phyloP scores from a whole-genome alignment of 2,797 vertebrate genomes.

The Eulemur albifrons region DNA sequence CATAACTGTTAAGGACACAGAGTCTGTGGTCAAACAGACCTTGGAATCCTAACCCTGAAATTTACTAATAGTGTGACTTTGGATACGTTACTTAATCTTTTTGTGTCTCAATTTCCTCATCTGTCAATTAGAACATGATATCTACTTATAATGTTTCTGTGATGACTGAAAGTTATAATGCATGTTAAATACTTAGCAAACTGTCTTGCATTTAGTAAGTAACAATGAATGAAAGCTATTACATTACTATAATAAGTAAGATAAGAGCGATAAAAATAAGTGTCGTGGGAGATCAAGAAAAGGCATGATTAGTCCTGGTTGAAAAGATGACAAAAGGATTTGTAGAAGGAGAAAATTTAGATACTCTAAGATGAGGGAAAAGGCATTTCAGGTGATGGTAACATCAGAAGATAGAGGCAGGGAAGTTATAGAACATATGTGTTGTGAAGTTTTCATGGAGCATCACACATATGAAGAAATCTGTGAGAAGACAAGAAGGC shows the following conservation, averaged over 20 bases:
- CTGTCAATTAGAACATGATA: neutral
- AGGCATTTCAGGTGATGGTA: neutral
- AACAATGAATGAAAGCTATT: neutral
- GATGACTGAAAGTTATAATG: neutral
- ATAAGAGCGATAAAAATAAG: constrained; percentile 14
- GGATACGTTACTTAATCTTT: constrained; percentile 1
- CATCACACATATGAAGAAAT: neutral
- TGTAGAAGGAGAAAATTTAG: neutral
- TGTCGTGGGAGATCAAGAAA: neutral
- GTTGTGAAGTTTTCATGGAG: neutral
- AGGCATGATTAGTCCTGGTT: neutral
- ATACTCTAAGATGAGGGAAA: neutral
- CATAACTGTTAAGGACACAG: neutral
- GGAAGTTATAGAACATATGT: neutral
- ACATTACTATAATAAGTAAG: neutral
- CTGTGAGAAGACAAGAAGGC: neutral
- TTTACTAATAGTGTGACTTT: neutral
- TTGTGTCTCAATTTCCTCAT: neutral
- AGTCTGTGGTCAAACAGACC: neutral
- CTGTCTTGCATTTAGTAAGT: neutral
- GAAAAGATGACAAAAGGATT: neutral
- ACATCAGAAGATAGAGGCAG: neutral
- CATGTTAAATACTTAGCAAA: constrained; percentile 32
- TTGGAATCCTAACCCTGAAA: neutral
- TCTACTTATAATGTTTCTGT: neutral